A percentile compares a stretch with the other conserved stretches of the same genome.
These are phyloP conservation scores for Melipona bicolor DNA, from an alignment of 2,888 invertebrate species.

Conservation along the genomic window DNA sequence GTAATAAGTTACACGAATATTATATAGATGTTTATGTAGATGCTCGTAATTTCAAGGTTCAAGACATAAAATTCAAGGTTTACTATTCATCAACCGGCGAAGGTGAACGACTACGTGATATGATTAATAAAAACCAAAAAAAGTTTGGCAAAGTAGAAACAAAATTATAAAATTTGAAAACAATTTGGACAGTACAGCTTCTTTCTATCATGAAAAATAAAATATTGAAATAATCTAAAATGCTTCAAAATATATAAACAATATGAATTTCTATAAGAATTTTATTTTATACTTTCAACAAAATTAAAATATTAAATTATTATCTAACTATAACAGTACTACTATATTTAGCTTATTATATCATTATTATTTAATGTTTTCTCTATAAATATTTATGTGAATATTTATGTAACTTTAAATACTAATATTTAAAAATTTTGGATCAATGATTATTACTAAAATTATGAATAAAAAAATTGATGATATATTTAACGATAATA, in stretches of 20 bases:
- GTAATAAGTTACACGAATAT: not conserved
- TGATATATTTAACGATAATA: not conserved
- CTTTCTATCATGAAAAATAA: not conserved
- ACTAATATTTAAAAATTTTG: not conserved
- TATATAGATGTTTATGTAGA: slow-evolving; percentile 20
- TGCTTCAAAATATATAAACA: not conserved
- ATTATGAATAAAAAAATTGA: not conserved
- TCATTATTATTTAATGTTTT: not conserved
- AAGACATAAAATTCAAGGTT: slow-evolving; percentile 23
- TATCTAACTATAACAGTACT: not conserved
- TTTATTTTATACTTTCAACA: not conserved
- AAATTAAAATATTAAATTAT: not conserved
- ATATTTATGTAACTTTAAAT: not conserved
- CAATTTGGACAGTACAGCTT: not conserved
- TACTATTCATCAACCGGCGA: not conserved
- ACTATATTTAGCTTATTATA: not conserved
- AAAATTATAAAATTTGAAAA: not conserved
- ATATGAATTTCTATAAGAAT: too few relatives aligned
- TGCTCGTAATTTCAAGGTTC: slow-evolving; percentile 13
- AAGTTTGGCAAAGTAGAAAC: not conserved
- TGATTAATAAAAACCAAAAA: slow-evolving; percentile 1
- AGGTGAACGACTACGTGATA: slow-evolving; percentile 21
- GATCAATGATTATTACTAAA: not conserved
- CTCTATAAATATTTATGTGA: not conserved
- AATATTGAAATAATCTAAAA: not conserved